Evolutionary conservation across 2,888 invertebrate species (phyloP), one percentile per base, ranked within the genome.

Genomic region (Synanthedon myopaeformis): DNA sequence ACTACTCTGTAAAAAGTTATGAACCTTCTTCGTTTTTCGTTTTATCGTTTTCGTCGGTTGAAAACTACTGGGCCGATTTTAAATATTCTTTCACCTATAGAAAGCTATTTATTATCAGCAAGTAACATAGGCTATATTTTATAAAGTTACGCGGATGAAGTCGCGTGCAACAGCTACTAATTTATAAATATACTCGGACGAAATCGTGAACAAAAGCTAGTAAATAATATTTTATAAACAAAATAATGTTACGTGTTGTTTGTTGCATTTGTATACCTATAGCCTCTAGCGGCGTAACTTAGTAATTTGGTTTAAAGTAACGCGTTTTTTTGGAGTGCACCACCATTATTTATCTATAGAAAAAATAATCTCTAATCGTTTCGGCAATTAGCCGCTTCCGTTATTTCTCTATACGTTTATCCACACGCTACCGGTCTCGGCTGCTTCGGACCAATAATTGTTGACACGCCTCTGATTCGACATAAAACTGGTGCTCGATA

Each of bases 311-410:
- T 8, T 45, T 45, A 8, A 14, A 45, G 23, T 10, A 49, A 49
- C 23, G 8, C 19, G 17, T 14, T 49, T 10, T 23, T 49, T n/a
- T 17, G 11, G 23, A 19, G 23, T 49, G 23, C 6, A 49, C 49
- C 14, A 45, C 45, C 19, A 49, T 49, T 49, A 49, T 45, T 45
- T 45, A 45, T 45, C 45, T 13, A 45, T 45, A 13, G 45, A 45
- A 51, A 55, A 53, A 55, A 53, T 51, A 51, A 28, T 51, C 50
- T 55, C 50, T 56, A 61, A 63, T 59, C 54, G 57, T 41, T 52
- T 54, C 51, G 52, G 65, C 65, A 69, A 78, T 76, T 75, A 76
- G 61, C 54, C 54, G 60, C 71, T 70, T 78, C 76, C 77, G 77
- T 67, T 74, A 69, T 72, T 72, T 67, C 70, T 65, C 65, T 67